Conservation (phyloP, 2,113 vertebrate species). For the Oenanthe melanoleuca region DNA sequence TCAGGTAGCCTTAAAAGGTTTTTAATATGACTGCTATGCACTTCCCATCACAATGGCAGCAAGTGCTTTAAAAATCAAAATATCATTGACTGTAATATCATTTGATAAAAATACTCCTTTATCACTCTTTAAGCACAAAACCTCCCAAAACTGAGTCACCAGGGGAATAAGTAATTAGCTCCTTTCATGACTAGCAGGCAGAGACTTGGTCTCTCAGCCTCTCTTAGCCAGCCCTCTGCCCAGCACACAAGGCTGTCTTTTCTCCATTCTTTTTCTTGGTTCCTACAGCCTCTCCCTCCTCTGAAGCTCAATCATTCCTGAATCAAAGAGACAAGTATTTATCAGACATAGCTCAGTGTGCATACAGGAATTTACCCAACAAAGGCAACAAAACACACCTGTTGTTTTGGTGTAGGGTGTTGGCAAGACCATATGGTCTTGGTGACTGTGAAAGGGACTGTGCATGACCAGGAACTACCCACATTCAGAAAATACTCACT, state of each 20-base stretch:
- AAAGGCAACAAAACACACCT: neutral
- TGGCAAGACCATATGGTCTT: neutral
- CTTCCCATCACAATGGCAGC: neutral
- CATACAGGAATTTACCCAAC: neutral
- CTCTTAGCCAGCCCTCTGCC: neutral
- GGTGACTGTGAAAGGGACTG: neutral
- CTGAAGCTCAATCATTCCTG: neutral
- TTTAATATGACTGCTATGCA: neutral
- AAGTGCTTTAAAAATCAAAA: constrained; percentile 15
- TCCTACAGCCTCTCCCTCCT: neutral
- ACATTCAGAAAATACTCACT: neutral
- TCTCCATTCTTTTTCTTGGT: neutral
- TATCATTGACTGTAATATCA: neutral
- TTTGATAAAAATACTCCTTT: neutral
- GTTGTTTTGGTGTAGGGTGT: neutral
- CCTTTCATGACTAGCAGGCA: neutral
- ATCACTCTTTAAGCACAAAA: neutral
- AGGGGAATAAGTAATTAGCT: neutral
- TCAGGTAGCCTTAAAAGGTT: neutral
- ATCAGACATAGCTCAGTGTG: neutral
- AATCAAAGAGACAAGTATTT: neutral
- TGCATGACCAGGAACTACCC: neutral
- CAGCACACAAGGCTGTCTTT: neutral
- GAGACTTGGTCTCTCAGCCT: neutral
- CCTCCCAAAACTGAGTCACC: neutral